Percentiles rank a stretch among this genome's conserved stretches.
Conservation (phyloP, 2,888 invertebrate genomes). For the Crematogaster levior region DNA sequence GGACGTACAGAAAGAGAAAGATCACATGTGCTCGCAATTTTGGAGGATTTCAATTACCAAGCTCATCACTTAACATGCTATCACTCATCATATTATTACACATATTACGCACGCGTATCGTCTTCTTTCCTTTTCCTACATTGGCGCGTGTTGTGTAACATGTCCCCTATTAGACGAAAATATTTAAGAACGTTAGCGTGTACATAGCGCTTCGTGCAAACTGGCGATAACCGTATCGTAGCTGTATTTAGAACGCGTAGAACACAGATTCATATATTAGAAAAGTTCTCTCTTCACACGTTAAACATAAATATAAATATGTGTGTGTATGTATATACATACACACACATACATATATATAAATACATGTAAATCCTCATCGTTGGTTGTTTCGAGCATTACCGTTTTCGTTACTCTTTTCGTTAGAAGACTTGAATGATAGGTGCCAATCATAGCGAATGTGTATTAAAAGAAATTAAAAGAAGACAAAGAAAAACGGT, state of each 20-base stretch:
- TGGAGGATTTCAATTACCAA: background rate
- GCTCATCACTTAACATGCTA: background rate
- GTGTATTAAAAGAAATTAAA: background rate
- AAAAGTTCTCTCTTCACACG: constrained; percentile 2
- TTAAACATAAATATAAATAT: too few relatives aligned
- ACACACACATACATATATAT: background rate
- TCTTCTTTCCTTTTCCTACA: background rate
- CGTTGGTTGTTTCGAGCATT: constrained; percentile 13
- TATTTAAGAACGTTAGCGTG: constrained; percentile 27
- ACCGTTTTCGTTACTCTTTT: background rate
- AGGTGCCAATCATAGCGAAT: constrained; percentile 26
- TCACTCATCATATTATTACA: background rate
- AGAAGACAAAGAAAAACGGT: constrained; percentile 16
- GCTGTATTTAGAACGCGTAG: constrained; percentile 31
- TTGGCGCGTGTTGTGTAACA: constrained; percentile 8
- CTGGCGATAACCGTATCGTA: constrained; percentile 40
- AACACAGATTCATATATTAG: background rate
- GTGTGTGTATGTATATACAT: too few relatives aligned
- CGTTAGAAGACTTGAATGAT: background rate
- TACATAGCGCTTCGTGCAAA: constrained; percentile 33
- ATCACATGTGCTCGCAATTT: background rate
- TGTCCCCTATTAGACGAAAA: constrained; percentile 27
- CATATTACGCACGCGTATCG: background rate
- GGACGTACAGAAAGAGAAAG: background rate
- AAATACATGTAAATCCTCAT: constrained; percentile 12